Conservation (phyloP, 2,888 invertebrate genomes). For the Podabrus alpinus region DNA sequence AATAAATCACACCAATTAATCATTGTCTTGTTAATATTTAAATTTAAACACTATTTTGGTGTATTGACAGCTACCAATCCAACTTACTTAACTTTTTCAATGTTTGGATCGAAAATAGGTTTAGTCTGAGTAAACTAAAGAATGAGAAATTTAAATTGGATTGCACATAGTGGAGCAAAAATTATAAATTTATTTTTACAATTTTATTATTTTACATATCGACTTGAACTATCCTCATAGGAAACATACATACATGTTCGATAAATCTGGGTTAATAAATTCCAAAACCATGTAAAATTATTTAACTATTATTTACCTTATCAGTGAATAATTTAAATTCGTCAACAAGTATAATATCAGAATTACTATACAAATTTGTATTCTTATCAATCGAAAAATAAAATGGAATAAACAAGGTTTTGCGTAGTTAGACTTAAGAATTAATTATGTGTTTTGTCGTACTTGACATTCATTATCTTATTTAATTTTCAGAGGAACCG, state of each 20-base stretch:
- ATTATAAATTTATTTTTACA: no score
- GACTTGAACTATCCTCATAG: no score
- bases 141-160: not conserved
- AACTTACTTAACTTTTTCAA: not conserved
- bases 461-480: not conserved
- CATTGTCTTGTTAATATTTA: not conserved
- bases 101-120: not conserved
- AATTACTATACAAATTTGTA: not conserved
- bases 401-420: not conserved
- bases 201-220: no score
- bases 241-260: no score
- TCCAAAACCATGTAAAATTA: not conserved
- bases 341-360: not conserved
- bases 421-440: no score
- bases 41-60: not conserved
- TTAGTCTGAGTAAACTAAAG: not conserved
- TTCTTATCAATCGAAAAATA: not conserved
- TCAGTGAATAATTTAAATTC: not conserved
- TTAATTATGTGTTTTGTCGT: not conserved
- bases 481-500: conserved; percentile 71
- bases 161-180: not conserved
- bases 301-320: not conserved
- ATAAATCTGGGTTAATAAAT: not conserved
- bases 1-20: not conserved
- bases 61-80: not conserved